Evolutionary conservation across 1,140 invertebrate species (phyloP).

Genomic region (Drosophila suzukii): DNA sequence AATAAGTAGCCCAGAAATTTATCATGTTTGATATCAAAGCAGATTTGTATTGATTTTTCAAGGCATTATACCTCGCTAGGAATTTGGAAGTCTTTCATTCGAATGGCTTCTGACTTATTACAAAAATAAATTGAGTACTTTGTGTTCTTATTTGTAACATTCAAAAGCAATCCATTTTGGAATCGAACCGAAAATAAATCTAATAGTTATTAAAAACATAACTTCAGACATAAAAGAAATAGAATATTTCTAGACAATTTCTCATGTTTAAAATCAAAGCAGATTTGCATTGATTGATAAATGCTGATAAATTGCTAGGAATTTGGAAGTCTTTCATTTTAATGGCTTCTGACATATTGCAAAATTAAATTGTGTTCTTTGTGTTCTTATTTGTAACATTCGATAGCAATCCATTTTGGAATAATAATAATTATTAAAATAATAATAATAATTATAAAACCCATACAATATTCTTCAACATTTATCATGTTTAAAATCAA

Average conservation of each 20-base stretch:
- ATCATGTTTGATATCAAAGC: conserved; percentile 32
- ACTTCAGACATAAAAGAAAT: too few species aligned
- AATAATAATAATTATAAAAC: too few species aligned
- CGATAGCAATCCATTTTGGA: too few species aligned
- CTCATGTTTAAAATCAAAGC: conserved; percentile 30
- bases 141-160: not conserved
- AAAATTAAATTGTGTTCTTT: not conserved
- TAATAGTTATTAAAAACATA: too few species aligned
- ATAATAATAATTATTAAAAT: too few species aligned
- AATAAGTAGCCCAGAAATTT: conserved; percentile 29
- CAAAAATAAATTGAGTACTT: not conserved
- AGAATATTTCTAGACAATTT: conserved; percentile 1
- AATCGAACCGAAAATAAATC: not conserved
- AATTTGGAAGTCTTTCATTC: conserved; percentile 6
- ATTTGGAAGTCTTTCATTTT: conserved; percentile 7
- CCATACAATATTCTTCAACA: too few species aligned
- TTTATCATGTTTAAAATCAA: too few species aligned
- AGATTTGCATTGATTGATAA: conserved; percentile 27
- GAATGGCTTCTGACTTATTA: not conserved
- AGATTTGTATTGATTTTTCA: conserved; percentile 30
- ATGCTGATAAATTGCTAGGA: too few species aligned
- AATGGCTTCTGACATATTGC: not conserved
- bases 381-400: too few species aligned
- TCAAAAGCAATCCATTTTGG: not conserved
- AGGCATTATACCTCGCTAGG: not conserved